phyloP scores from a whole-genome alignment of 1,140 invertebrate species.

The Bombus superbus region DNA sequence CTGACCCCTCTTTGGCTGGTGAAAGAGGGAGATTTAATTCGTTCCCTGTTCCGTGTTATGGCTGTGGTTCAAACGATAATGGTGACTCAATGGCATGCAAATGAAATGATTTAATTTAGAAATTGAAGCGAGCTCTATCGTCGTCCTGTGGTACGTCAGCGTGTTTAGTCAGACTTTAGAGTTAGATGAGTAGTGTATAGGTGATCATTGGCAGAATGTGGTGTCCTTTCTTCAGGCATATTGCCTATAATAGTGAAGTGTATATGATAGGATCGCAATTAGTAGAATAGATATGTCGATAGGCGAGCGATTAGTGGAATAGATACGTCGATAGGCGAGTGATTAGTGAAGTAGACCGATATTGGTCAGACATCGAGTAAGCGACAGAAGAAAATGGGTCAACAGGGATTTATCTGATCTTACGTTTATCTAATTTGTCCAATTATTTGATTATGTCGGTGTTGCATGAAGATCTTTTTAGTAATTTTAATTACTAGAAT shows the following conservation, averaged over 20 bases:
- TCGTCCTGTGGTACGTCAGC: not conserved
- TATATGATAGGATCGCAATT: not conserved
- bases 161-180: not conserved
- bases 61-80: not conserved
- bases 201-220: not conserved
- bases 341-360: conserved; percentile 4
- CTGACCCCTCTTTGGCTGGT: too few species aligned
- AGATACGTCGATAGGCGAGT: not conserved
- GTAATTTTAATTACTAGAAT: conserved; percentile 18
- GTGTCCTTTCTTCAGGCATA: not conserved
- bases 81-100: not conserved
- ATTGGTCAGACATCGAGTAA: not conserved
- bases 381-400: conserved; percentile 24
- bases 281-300: not conserved
- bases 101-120: conserved; percentile 12
- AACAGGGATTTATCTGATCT: conserved; percentile 21
- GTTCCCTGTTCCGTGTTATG: conserved; percentile 18
- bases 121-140: not conserved
- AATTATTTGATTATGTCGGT: not conserved
- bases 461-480: not conserved
- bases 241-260: too few species aligned
- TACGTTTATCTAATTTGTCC: conserved; percentile 6
- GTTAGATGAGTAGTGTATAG: not conserved
- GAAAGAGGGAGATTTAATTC: conserved; percentile 21
- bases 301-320: not conserved